phyloP scores from a whole-genome alignment of 2,797 vertebrate species.

The Syngnathus rostellatus region DNA sequence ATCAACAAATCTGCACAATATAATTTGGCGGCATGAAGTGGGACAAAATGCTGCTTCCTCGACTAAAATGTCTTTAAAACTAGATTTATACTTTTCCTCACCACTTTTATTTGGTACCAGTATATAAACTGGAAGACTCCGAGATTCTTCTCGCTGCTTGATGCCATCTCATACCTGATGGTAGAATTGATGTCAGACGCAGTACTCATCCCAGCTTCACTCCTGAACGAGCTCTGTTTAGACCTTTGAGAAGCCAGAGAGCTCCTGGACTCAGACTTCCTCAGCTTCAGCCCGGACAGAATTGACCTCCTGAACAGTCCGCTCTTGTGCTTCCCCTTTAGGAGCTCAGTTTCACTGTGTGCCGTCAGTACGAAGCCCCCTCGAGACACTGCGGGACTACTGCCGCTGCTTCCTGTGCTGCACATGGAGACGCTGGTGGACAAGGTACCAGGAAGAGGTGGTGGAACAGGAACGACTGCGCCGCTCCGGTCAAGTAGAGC shows the following conservation, averaged over 20 bases:
- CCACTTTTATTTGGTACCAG: not conserved
- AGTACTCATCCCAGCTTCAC: conserved; percentile 95
- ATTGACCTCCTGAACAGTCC: conserved; percentile 92
- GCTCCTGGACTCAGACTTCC: conserved; percentile 95
- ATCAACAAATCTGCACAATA: too few relatives aligned
- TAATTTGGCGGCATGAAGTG: too few relatives aligned
- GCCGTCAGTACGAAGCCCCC: conserved; percentile 95
- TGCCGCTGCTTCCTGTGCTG: conserved; percentile 71
- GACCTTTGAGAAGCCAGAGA: conserved; percentile 95
- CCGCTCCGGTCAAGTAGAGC: conserved; percentile 80
- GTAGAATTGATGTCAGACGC: conserved; percentile 97
- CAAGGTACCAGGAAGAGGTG: conserved; percentile 42
- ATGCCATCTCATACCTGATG: conserved; percentile 61
- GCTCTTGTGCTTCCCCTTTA: conserved; percentile 90
- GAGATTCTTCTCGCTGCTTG: not conserved
- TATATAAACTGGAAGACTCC: not conserved
- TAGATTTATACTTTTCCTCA: not conserved
- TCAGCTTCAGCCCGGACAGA: conserved; percentile 89
- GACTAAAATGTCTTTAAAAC: not conserved
- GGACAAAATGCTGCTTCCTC: not conserved
- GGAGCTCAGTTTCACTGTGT: conserved; percentile 88
- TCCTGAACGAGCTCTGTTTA: conserved; percentile 98
- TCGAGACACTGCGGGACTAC: conserved; percentile 85
- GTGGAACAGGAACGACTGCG: conserved; percentile 57
- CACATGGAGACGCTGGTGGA: conserved; percentile 73